Evolutionary conservation across 2,797 vertebrate genomes (phyloP).

Genomic region (Synanceia verrucosa): DNA sequence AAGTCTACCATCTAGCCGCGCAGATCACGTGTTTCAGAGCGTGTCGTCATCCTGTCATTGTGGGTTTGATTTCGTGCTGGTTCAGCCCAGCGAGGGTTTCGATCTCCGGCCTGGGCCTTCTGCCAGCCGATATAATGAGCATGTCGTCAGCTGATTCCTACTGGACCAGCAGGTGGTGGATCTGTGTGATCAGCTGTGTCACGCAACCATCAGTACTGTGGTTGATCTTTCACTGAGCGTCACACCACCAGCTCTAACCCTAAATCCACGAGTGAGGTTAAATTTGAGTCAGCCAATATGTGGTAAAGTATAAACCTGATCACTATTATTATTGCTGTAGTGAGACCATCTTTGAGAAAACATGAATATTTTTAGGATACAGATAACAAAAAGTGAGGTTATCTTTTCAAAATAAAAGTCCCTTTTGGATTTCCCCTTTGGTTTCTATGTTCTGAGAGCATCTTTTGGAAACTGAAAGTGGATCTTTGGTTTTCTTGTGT

Average conservation of each 20-base stretch:
- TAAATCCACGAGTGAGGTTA: background rate
- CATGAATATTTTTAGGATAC: background rate
- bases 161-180: constrained; percentile 42
- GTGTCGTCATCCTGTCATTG: constrained; percentile 12
- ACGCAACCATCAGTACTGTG: constrained; percentile 18
- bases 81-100: constrained; percentile 44
- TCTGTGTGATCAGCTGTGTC: constrained; percentile 35
- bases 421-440: background rate
- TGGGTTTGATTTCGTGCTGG: too few relatives aligned
- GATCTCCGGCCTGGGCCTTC: constrained; percentile 52
- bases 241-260: background rate
- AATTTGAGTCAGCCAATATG: background rate
- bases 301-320: too few relatives aligned
- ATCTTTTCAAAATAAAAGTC: too few relatives aligned
- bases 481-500: too few relatives aligned
- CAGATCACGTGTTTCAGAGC: constrained; percentile 22
- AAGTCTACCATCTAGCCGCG: constrained; percentile 37
- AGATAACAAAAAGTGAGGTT: background rate
- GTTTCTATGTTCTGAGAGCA: too few relatives aligned
- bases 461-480: background rate
- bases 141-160: constrained; percentile 35
- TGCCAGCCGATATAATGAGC: constrained; percentile 61
- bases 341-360: background rate
- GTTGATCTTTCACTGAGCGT: background rate
- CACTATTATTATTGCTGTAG: too few relatives aligned